These are phyloP conservation scores for Phrynosoma blainvillii DNA, from an alignment of 2,113 vertebrate genomes.

Conservation along the genomic window DNA sequence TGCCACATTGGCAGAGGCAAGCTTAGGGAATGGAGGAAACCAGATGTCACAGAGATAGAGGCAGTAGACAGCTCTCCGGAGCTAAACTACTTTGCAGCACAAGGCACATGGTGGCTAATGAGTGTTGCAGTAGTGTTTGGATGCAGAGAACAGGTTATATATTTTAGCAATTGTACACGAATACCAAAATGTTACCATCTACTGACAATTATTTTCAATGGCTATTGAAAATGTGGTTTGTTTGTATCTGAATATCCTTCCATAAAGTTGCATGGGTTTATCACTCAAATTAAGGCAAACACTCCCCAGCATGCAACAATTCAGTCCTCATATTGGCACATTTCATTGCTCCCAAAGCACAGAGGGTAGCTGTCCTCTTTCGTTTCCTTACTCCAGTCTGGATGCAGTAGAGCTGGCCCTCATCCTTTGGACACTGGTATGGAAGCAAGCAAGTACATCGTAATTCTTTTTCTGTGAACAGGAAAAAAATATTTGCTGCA, in stretches of 20 bases:
- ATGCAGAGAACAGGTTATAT: background rate
- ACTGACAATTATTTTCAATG: constrained; percentile 2
- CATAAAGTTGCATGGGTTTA: background rate
- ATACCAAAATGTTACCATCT: background rate
- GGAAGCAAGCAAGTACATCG: constrained; percentile 54
- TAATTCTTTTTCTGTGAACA: constrained; percentile 36
- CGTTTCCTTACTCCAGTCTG: background rate
- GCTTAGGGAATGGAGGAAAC: too few species aligned
- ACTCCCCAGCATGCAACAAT: constrained; percentile 46
- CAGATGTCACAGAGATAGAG: too few species aligned
- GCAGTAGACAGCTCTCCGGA: too few species aligned
- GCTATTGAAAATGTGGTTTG: background rate
- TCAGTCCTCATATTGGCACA: constrained; percentile 47
- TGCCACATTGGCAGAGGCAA: too few species aligned
- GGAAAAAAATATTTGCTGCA: background rate
- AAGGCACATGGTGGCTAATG: too few species aligned
- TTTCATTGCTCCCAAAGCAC: constrained; percentile 49
- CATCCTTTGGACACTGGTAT: constrained; percentile 29
- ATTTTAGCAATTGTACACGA: background rate
- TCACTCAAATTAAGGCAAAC: constrained; percentile 8
- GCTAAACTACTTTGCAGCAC: too few species aligned
- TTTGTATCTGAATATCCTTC: background rate
- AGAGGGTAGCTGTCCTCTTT: constrained; percentile 54
- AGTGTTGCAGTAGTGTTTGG: too few species aligned
- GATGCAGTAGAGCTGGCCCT: constrained; percentile 44